Conservation (phyloP, 2,113 vertebrate species). For the Hemichromis elongatus region DNA sequence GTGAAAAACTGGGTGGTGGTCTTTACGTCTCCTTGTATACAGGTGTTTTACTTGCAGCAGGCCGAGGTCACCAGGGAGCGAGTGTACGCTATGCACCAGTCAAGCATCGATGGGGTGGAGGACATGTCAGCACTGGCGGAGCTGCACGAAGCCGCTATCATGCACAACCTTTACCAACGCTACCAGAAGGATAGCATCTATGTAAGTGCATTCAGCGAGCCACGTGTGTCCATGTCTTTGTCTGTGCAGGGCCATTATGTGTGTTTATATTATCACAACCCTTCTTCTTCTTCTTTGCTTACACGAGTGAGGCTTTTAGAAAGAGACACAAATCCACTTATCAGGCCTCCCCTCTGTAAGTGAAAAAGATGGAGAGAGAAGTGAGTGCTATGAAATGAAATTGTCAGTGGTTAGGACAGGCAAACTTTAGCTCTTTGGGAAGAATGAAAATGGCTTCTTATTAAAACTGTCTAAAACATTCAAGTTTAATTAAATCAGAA, state of each 20-base stretch:
- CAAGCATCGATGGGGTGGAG: conserved; percentile 84
- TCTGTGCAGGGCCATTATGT: neutral
- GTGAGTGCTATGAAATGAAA: neutral
- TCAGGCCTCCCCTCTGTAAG: neutral
- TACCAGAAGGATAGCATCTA: conserved; percentile 86
- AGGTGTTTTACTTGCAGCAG: conserved; percentile 79
- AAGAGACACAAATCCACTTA: conserved; percentile 14
- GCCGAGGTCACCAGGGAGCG: conserved; percentile 76
- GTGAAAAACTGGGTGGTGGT: neutral
- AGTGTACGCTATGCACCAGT: conserved; percentile 84
- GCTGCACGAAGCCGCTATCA: conserved; percentile 87
- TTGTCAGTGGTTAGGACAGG: neutral
- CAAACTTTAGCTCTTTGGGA: neutral
- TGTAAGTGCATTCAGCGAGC: conserved; percentile 61
- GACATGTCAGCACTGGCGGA: conserved; percentile 88
- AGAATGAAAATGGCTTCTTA: neutral
- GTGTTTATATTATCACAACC: neutral
- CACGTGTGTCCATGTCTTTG: neutral
- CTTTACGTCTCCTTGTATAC: neutral
- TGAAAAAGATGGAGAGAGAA: neutral
- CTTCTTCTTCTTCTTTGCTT: neutral
- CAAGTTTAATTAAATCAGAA: neutral
- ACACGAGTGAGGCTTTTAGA: neutral
- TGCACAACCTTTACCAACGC: conserved; percentile 86
- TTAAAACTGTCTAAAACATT: neutral